These are phyloP conservation scores for Bedellia somnulentella DNA, from an alignment of 2,888 invertebrate species.

Conservation along the genomic window DNA sequence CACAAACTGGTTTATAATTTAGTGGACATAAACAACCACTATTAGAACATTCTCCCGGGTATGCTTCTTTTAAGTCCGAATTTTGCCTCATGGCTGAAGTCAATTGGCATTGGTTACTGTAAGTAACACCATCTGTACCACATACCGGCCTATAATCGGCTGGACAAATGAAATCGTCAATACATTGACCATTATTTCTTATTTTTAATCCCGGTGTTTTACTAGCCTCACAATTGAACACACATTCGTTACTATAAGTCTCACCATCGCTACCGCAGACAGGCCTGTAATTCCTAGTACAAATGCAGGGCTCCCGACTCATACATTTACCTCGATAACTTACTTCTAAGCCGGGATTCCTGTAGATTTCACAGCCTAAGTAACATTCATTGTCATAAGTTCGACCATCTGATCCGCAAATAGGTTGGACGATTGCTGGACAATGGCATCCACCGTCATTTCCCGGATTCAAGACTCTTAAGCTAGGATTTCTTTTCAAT, in stretches of 20 bases:
- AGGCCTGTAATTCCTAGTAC: constrained; percentile 10
- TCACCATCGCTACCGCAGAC: constrained; percentile 21
- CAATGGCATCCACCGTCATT: constrained; percentile 12
- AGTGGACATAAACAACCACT: constrained; percentile 7
- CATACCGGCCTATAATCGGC: constrained; percentile 8
- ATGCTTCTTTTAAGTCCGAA: constrained; percentile 8
- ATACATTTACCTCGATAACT: background rate
- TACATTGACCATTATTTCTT: background rate
- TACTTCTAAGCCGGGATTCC: constrained; percentile 8
- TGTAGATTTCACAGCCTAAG: constrained; percentile 59
- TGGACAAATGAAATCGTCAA: constrained; percentile 16
- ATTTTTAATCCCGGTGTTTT: background rate
- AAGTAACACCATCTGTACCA: constrained; percentile 11
- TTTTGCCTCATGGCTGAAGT: constrained; percentile 19
- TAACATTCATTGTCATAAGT: constrained; percentile 71
- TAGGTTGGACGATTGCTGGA: constrained; percentile 26
- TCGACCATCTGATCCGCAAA: constrained; percentile 69
- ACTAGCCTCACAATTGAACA: constrained; percentile 15
- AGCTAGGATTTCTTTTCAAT: background rate
- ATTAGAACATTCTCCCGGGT: constrained; percentile 11
- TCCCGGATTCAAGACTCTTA: too few relatives aligned
- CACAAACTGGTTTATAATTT: constrained; percentile 61
- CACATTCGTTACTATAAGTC: constrained; percentile 20
- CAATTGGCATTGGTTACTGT: constrained; percentile 7
- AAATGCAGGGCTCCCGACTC: constrained; percentile 1